Conservation (phyloP, 1,140 invertebrate species). For the Solenopsis invicta region DNA sequence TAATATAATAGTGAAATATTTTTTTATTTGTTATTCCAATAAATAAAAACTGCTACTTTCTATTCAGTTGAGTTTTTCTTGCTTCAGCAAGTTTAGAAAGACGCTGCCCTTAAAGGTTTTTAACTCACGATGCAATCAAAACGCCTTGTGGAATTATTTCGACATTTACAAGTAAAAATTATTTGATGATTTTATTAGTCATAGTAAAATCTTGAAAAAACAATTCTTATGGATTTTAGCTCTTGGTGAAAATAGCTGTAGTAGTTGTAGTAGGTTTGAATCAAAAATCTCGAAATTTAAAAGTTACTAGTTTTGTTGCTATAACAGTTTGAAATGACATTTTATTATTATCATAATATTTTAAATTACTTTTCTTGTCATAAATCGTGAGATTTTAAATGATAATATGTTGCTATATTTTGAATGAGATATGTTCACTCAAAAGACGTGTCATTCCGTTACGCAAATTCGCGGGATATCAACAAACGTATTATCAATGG, state of each 20-base stretch:
- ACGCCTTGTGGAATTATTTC: background rate
- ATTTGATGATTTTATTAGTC: background rate
- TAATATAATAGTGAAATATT: background rate
- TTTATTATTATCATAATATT: too few species aligned
- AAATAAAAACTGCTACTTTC: background rate
- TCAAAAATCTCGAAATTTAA: too few species aligned
- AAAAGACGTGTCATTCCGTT: background rate
- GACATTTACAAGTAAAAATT: background rate
- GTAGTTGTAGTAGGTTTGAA: too few species aligned
- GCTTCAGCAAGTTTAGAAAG: conserved; percentile 13
- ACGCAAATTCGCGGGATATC: background rate
- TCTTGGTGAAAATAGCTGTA: too few species aligned
- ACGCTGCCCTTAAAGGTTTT: background rate
- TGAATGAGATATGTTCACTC: background rate
- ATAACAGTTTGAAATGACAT: too few species aligned
- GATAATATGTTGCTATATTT: background rate
- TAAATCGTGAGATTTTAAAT: too few species aligned
- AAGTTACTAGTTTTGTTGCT: too few species aligned
- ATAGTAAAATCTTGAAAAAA: background rate
- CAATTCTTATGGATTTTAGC: too few species aligned
- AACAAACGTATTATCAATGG: background rate
- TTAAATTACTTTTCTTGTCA: too few species aligned
- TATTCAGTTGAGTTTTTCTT: background rate
- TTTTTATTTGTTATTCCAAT: background rate
- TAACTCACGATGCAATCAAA: conserved; percentile 23